Percentiles rank a stretch among this genome's conserved stretches.
Conservation (phyloP, 2,888 invertebrate genomes). For the Acanthosoma haemorrhoidale region DNA sequence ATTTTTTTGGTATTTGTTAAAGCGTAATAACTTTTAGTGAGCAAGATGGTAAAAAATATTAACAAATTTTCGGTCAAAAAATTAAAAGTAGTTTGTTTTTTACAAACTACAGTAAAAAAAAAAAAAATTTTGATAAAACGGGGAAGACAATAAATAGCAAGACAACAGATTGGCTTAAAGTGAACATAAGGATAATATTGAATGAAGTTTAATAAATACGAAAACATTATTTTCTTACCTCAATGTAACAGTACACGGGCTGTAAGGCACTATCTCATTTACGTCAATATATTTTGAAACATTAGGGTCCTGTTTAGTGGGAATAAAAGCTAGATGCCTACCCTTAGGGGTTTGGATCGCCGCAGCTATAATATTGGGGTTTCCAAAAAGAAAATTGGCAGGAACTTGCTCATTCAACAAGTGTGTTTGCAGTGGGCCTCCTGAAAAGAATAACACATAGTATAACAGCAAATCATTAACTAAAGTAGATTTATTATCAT, state of each 20-base stretch:
- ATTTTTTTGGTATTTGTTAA: neutral
- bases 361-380: neutral
- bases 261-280: neutral
- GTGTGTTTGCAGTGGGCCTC: neutral
- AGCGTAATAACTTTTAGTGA: neutral
- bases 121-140: no score
- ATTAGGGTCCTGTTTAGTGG: neutral
- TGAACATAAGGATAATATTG: no score
- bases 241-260: neutral
- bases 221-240: neutral
- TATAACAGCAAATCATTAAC: no score
- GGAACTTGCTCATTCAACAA: neutral
- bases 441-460: no score
- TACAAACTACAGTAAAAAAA: no score
- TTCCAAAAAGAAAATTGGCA: neutral
- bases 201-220: no score
- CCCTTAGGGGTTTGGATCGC: neutral
- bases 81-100: no score
- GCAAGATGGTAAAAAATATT: neutral
- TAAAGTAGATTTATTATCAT: no score
- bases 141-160: no score
- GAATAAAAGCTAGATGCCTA: constrained; percentile 1
- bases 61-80: no score
- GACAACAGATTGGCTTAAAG: no score
- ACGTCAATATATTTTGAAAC: neutral